phyloP scores from a whole-genome alignment of 2,113 vertebrate species.

The Paracanthobrama guichenoti region DNA sequence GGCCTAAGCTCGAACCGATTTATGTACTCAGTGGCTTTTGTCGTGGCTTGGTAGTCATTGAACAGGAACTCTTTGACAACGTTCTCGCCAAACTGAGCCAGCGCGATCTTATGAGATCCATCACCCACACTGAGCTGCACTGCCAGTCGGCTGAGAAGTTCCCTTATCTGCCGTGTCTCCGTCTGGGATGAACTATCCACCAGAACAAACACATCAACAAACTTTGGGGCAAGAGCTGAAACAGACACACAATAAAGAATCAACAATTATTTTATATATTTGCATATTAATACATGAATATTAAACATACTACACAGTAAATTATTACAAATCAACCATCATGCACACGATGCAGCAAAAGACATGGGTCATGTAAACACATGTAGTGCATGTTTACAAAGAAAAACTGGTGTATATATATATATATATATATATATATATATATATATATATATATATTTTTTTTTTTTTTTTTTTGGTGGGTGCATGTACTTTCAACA shows the following conservation, averaged over 20 bases:
- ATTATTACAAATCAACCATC: background rate
- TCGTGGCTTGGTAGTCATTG: conserved; percentile 66
- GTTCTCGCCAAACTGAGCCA: conserved; percentile 75
- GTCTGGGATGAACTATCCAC: conserved; percentile 67
- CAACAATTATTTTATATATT: background rate
- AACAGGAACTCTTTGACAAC: conserved; percentile 75
- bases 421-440: too few relatives aligned
- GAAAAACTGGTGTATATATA: too few relatives aligned
- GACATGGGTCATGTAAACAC: too few relatives aligned
- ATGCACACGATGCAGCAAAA: background rate
- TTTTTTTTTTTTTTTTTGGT: too few relatives aligned
- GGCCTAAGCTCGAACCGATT: conserved; percentile 51
- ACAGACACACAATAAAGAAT: conserved; percentile 15
- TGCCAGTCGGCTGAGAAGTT: conserved; percentile 60
- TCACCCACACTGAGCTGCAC: conserved; percentile 71
- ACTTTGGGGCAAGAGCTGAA: conserved; percentile 71
- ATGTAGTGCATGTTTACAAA: too few relatives aligned
- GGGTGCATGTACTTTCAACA: too few relatives aligned
- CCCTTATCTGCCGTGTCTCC: conserved; percentile 65
- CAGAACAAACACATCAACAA: conserved; percentile 82
- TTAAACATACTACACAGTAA: background rate
- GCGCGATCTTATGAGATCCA: conserved; percentile 71
- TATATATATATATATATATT: too few relatives aligned
- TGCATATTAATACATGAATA: background rate
- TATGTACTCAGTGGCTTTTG: conserved; percentile 58